Evolutionary conservation across 1,140 invertebrate species (phyloP).

Genomic region (Euura lappo): DNA sequence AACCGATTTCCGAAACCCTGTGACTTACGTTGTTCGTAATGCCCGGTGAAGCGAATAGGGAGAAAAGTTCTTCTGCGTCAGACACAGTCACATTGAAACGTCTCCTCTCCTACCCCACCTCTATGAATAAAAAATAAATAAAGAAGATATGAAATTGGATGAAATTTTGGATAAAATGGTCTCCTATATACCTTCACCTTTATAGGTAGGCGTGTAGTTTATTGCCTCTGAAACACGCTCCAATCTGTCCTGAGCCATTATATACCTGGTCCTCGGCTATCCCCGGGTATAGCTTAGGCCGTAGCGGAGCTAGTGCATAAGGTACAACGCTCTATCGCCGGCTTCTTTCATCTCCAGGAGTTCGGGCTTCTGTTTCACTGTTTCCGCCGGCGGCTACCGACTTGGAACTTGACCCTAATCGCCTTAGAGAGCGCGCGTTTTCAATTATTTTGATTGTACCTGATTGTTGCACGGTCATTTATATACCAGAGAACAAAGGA

Average conservation of each 20-base stretch:
- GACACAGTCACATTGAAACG: not conserved
- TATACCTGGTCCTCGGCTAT: slow-evolving; percentile 12
- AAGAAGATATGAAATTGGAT: too few species aligned
- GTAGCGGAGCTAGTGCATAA: slow-evolving; percentile 20
- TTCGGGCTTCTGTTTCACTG: slow-evolving; percentile 56
- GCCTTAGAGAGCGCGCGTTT: slow-evolving; percentile 37
- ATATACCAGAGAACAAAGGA: slow-evolving; percentile 8
- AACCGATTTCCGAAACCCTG: not conserved
- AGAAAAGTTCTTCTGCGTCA: slow-evolving; percentile 12
- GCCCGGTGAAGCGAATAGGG: slow-evolving; percentile 14
- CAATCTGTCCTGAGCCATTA: slow-evolving; percentile 50
- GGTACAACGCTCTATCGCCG: slow-evolving; percentile 27
- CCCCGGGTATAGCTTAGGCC: not conserved
- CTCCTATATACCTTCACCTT: not conserved
- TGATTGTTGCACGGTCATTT: slow-evolving; percentile 32
- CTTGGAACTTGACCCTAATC: slow-evolving; percentile 53
- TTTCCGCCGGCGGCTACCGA: slow-evolving; percentile 55
- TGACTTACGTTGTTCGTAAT: slow-evolving; percentile 4
- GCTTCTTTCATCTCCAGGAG: slow-evolving; percentile 50
- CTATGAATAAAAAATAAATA: not conserved
- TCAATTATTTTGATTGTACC: slow-evolving; percentile 43
- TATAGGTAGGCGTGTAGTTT: not conserved
- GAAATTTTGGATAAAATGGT: too few species aligned
- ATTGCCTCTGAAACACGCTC: slow-evolving; percentile 16
- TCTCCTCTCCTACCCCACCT: not conserved